Evolutionary conservation across 2,888 invertebrate species (phyloP).

Genomic region (Chirona hameri): DNA sequence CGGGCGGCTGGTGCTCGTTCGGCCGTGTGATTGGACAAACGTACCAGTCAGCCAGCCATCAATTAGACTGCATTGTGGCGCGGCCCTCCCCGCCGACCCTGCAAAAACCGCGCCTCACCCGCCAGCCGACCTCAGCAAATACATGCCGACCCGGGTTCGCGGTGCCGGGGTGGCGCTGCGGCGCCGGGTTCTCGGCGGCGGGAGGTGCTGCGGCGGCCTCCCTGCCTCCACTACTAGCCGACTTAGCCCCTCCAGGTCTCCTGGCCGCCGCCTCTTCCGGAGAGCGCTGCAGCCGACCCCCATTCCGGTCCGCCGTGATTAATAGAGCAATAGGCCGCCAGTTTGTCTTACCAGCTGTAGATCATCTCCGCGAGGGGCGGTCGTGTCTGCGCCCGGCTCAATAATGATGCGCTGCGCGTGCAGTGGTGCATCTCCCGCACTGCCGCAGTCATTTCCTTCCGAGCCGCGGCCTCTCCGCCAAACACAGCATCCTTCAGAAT

Average conservation of each 20-base stretch:
- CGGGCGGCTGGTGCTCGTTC: background rate
- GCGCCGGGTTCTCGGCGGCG: too few relatives aligned
- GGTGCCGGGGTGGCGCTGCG: too few relatives aligned
- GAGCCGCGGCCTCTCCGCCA: background rate
- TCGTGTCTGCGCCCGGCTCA: background rate
- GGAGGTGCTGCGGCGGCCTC: too few relatives aligned
- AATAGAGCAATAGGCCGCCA: background rate
- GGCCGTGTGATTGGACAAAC: conserved; percentile 22
- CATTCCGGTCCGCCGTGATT: background rate
- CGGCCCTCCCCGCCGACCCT: background rate
- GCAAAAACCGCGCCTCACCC: background rate
- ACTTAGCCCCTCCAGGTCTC: background rate
- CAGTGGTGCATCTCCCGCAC: background rate
- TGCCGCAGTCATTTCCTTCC: background rate
- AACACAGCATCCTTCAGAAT: background rate
- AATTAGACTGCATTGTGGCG: background rate
- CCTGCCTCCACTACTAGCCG: too few relatives aligned
- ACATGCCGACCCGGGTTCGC: too few relatives aligned
- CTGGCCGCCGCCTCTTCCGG: background rate
- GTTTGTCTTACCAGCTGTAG: background rate
- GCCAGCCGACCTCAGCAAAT: too few relatives aligned
- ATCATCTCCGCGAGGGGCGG: background rate
- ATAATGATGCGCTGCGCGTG: background rate
- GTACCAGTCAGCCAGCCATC: background rate
- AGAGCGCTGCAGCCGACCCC: background rate